Percentiles rank a stretch among this genome's conserved stretches.
Evolutionary conservation across 2,797 vertebrate genomes (phyloP).

Genomic region (Petrocephalus schoutedeni): DNA sequence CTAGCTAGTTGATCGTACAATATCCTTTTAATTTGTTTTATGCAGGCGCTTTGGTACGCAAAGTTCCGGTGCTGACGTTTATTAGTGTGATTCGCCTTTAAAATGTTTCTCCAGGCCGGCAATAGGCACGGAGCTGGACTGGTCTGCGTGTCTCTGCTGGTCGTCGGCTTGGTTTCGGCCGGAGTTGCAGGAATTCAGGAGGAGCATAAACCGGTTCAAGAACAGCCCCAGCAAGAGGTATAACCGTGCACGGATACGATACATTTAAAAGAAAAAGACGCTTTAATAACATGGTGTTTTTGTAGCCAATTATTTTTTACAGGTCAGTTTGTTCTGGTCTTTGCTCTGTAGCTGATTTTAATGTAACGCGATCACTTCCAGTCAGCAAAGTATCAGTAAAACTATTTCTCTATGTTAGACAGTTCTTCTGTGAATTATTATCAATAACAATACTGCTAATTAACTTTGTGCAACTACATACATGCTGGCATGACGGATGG

Average conservation of each 20-base stretch:
- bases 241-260: neutral
- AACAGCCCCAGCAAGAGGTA: slow-evolving; percentile 49
- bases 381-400: neutral
- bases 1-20: neutral
- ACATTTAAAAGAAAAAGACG: neutral
- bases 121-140: slow-evolving; percentile 39
- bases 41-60: neutral
- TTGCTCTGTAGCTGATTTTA: neutral
- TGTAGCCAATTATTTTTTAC: neutral
- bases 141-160: slow-evolving; percentile 40
- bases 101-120: slow-evolving; percentile 50
- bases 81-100: neutral
- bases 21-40: slow-evolving; percentile 2
- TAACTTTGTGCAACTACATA: neutral
- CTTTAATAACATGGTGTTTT: neutral
- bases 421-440: neutral
- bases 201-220: slow-evolving; percentile 50
- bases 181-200: slow-evolving; percentile 55
- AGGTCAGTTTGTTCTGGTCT: neutral
- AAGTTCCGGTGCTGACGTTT: neutral
- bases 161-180: slow-evolving; percentile 45
- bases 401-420: neutral
- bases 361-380: neutral
- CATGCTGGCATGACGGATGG: neutral
- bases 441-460: neutral